phyloP scores from a whole-genome alignment of 2,888 invertebrate genomes.

The Rhorus exstirpatorius region DNA sequence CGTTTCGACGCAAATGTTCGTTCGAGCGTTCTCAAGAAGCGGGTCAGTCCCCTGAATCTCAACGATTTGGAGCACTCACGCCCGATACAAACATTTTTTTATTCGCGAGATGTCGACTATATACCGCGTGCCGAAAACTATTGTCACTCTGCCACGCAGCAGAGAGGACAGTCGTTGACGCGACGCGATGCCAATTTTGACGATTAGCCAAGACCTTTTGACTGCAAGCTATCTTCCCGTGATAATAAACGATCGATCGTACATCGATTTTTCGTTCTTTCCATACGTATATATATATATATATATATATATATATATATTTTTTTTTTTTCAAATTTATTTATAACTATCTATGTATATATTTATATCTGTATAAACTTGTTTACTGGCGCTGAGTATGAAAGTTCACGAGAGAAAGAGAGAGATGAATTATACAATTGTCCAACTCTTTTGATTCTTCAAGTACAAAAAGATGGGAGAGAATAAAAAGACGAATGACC shows the following conservation, averaged over 20 bases:
- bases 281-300: neutral
- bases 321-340: slow-evolving; percentile 6
- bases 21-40: slow-evolving; percentile 14
- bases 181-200: slow-evolving; percentile 65
- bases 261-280: slow-evolving; percentile 40
- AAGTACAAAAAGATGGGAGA: neutral
- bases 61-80: slow-evolving; percentile 64
- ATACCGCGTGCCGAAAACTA: slow-evolving; percentile 53
- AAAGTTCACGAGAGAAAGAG: neutral
- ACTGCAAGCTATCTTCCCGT: slow-evolving; percentile 46
- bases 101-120: slow-evolving; percentile 48
- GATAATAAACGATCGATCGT: slow-evolving; percentile 34
- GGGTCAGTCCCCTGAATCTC: slow-evolving; percentile 60
- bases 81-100: slow-evolving; percentile 38
- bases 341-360: slow-evolving; percentile 2
- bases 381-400: slow-evolving; percentile 15
- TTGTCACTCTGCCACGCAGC: slow-evolving; percentile 64
- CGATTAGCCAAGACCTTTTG: slow-evolving; percentile 66
- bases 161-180: slow-evolving; percentile 32
- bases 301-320: neutral
- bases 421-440: neutral
- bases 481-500: neutral
- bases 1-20: slow-evolving; percentile 50
- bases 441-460: neutral
- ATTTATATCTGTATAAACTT: slow-evolving; percentile 12